Conservation (phyloP, 2,797 vertebrate species). For the Notolepis coatsorum region DNA sequence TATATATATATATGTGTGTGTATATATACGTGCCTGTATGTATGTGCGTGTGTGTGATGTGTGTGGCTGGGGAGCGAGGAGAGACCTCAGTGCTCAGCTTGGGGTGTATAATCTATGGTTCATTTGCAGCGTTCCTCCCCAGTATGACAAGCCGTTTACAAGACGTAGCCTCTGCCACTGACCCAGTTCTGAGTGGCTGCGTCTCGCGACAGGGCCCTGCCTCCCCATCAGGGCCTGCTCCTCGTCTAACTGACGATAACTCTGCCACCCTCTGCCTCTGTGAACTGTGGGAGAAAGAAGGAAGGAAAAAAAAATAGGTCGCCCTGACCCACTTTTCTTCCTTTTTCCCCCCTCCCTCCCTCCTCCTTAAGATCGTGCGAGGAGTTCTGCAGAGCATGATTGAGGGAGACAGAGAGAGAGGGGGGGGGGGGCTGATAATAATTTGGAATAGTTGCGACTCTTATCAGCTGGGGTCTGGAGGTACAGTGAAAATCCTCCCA, state of each 20-base stretch:
- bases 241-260: slow-evolving; percentile 82
- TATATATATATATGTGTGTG: slow-evolving; percentile 10
- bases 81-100: slow-evolving; percentile 74
- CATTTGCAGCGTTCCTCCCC: slow-evolving; percentile 82
- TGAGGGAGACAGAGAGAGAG: slow-evolving; percentile 66
- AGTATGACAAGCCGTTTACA: slow-evolving; percentile 83
- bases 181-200: slow-evolving; percentile 84
- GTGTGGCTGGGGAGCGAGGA: slow-evolving; percentile 53
- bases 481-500: slow-evolving; percentile 58
- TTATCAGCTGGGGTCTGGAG: slow-evolving; percentile 64
- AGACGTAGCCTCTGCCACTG: slow-evolving; percentile 80
- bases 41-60: slow-evolving; percentile 46
- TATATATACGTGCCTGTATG: not conserved
- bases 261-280: slow-evolving; percentile 83
- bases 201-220: slow-evolving; percentile 81
- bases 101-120: slow-evolving; percentile 82
- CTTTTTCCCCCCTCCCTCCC: slow-evolving; percentile 26
- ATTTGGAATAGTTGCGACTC: slow-evolving; percentile 51
- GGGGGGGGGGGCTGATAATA: slow-evolving; percentile 25
- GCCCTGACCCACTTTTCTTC: slow-evolving; percentile 84
- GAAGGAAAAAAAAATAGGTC: slow-evolving; percentile 81
- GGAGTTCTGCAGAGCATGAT: slow-evolving; percentile 79
- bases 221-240: slow-evolving; percentile 80
- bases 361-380: slow-evolving; percentile 72
- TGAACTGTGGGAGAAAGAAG: slow-evolving; percentile 77